phyloP scores from a whole-genome alignment of 2,797 vertebrate species.

The Tamandua tetradactyla region DNA sequence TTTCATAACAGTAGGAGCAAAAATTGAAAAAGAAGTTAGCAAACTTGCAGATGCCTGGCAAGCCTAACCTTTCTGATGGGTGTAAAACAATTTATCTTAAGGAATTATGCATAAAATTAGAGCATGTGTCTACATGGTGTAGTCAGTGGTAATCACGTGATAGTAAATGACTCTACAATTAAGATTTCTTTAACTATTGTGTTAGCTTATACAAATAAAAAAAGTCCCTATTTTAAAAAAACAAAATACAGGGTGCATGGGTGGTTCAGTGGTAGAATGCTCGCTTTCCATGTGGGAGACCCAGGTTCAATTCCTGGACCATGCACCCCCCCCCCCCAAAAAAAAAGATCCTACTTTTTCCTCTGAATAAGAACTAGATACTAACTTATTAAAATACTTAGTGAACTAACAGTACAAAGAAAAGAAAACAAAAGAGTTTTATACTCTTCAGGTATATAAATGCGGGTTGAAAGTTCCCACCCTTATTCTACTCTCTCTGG shows the following conservation, averaged over 20 bases:
- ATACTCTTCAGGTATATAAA: background rate
- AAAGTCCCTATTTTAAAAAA: background rate
- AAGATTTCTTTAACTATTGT: constrained; percentile 1
- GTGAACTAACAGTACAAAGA: background rate
- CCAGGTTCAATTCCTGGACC: too few relatives aligned
- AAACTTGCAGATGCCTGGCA: constrained; percentile 55
- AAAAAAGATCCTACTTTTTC: background rate
- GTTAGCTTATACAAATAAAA: background rate
- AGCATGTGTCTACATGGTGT: background rate
- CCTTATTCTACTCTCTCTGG: background rate
- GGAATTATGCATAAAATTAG: background rate
- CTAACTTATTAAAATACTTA: constrained; percentile 38
- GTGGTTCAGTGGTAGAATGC: too few relatives aligned
- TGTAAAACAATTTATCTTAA: constrained; percentile 14
- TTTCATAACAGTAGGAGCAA: too few relatives aligned
- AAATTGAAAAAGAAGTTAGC: constrained; percentile 75
- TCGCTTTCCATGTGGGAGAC: too few relatives aligned
- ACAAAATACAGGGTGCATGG: background rate
- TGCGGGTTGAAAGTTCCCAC: background rate
- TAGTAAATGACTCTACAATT: constrained; percentile 17
- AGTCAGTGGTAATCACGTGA: background rate
- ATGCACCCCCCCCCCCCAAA: too few relatives aligned
- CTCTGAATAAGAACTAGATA: background rate
- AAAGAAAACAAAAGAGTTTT: constrained; percentile 16
- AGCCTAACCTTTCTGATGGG: background rate